Evolutionary conservation across 1,140 invertebrate species (phyloP).

Genomic region (Drosophila cardini): DNA sequence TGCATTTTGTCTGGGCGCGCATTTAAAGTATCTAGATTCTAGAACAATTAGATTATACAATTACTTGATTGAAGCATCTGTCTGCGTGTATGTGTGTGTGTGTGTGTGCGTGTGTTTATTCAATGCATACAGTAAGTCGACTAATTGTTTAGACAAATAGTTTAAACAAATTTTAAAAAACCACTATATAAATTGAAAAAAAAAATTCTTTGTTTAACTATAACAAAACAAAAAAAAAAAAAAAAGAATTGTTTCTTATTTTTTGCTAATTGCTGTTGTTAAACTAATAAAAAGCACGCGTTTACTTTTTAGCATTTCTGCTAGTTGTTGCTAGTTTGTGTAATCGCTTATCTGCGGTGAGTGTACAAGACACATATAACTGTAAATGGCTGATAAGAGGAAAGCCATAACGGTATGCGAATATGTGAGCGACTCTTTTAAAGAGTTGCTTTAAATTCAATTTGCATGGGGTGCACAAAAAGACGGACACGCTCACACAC

Average conservation of each 20-base stretch:
- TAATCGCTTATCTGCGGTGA: slow-evolving; percentile 48
- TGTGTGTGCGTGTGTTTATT: background rate
- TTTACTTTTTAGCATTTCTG: slow-evolving; percentile 18
- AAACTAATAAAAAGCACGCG: slow-evolving; percentile 23
- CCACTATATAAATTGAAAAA: too few relatives aligned
- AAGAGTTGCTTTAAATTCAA: slow-evolving; percentile 45
- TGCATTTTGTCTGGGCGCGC: slow-evolving; percentile 51
- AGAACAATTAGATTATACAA: slow-evolving; percentile 60
- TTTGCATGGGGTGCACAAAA: slow-evolving; percentile 35
- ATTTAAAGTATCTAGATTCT: slow-evolving; percentile 56
- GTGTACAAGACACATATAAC: slow-evolving; percentile 11
- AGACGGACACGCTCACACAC: slow-evolving; percentile 8
- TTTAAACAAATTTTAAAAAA: too few relatives aligned
- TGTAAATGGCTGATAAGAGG: slow-evolving; percentile 33
- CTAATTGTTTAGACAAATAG: too few relatives aligned
- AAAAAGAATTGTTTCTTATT: too few relatives aligned
- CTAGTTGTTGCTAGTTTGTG: slow-evolving; percentile 46
- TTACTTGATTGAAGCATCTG: slow-evolving; percentile 33
- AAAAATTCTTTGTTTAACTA: too few relatives aligned
- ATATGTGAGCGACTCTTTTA: slow-evolving; percentile 15
- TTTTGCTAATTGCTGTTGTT: slow-evolving; percentile 12
- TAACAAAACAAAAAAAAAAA: too few relatives aligned
- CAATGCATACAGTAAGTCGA: background rate
- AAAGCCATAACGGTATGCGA: background rate
- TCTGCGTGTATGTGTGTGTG: background rate